A percentile compares a stretch with the other conserved stretches of the same genome.
Conservation (phyloP, 1,140 invertebrate genomes). For the Lanistes nyassanus region DNA sequence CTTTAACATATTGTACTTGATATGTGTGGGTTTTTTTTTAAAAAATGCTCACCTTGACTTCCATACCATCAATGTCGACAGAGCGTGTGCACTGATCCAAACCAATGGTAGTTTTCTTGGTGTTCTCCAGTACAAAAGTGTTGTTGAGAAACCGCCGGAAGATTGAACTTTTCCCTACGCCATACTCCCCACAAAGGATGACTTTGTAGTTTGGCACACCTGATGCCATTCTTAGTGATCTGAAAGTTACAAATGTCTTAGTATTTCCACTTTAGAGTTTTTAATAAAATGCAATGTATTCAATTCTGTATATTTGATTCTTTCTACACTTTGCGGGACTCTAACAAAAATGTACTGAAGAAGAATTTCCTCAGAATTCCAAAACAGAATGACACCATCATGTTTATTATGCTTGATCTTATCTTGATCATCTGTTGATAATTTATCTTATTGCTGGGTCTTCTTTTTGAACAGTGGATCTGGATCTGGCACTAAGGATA, state of each 20-base stretch:
- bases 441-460: too few relatives aligned
- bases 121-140: constrained; percentile 79
- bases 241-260: constrained; percentile 17
- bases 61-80: constrained; percentile 78
- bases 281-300: neutral
- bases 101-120: constrained; percentile 88
- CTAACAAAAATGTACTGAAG: neutral
- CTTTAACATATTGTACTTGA: too few relatives aligned
- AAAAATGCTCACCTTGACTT: constrained; percentile 57
- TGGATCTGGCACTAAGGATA: too few relatives aligned
- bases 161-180: constrained; percentile 92
- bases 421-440: too few relatives aligned
- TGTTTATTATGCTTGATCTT: too few relatives aligned
- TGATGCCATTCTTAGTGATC: constrained; percentile 67
- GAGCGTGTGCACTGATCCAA: constrained; percentile 85
- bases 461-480: too few relatives aligned
- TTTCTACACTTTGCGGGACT: neutral
- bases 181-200: constrained; percentile 94
- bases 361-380: neutral
- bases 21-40: neutral
- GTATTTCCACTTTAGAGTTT: too few relatives aligned
- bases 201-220: constrained; percentile 87
- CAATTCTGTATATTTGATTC: neutral
- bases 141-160: constrained; percentile 91
- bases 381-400: neutral